These are phyloP conservation scores for Trichacis sp. DNA, from an alignment of 2,888 invertebrate species.

Conservation along the genomic window DNA sequence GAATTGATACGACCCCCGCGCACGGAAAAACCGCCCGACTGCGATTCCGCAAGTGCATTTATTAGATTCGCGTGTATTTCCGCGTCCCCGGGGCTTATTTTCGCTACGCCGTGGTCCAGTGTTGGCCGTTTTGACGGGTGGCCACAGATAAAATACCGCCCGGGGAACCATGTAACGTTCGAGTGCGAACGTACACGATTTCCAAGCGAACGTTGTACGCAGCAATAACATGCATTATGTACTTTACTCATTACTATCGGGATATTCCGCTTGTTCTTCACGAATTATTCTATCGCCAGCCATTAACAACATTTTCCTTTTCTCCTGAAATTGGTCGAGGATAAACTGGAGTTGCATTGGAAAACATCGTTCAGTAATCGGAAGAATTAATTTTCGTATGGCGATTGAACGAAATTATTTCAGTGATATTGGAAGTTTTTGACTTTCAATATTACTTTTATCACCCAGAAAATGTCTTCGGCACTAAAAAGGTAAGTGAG, in stretches of 20 bases:
- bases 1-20: constrained; percentile 37
- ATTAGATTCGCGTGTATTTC: constrained; percentile 36
- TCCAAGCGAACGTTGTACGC: constrained; percentile 14
- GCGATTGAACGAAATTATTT: too few relatives aligned
- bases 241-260: constrained; percentile 24
- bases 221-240: constrained; percentile 28
- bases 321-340: too few relatives aligned
- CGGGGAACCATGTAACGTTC: constrained; percentile 38
- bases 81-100: constrained; percentile 52
- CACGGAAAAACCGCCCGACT: constrained; percentile 38
- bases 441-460: too few relatives aligned
- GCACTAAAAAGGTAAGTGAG: too few relatives aligned
- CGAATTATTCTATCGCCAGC: too few relatives aligned
- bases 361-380: too few relatives aligned
- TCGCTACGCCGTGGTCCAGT: constrained; percentile 45
- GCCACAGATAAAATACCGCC: constrained; percentile 34
- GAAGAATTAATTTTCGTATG: too few relatives aligned
- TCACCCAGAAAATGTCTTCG: too few relatives aligned
- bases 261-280: background rate
- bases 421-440: too few relatives aligned
- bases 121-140: constrained; percentile 33
- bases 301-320: too few relatives aligned
- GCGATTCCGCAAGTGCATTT: constrained; percentile 36
- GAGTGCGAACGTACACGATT: constrained; percentile 27
- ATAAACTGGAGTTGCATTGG: too few relatives aligned